Base-by-base conservation (phyloP, 1,140 invertebrate genomes). In the Elysia chlorotica region DNA sequence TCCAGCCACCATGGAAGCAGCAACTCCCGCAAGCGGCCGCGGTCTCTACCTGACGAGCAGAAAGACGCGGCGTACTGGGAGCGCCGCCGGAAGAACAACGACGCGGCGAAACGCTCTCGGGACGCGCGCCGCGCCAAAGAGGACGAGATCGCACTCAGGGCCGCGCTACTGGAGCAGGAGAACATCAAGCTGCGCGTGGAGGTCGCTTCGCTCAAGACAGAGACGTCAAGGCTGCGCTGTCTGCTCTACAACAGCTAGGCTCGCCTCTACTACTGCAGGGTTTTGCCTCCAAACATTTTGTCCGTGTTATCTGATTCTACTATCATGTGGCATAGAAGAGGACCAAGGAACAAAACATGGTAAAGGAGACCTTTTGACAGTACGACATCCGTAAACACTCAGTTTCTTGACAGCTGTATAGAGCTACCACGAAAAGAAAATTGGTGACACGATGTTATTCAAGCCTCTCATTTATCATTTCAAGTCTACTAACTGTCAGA, bases 91-190 rank as follows among this genome's bases (percentile, higher is more conserved):
- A 96, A 96, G 84, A 98, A 99, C 84, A 99, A 99, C 85, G 94
- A 94, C 77, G 96, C 97, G 25, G 97, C 97, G 0, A 99, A 99
- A 86, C 90, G 95, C 69, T 97, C 95, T 0, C 89, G 97, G 48
- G 96, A 99, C 80, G 92, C 94, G 0, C 89, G 97, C 68, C 90
- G 95, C 78, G 91, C 92, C 19, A 96, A 98, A 83, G 96, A 98
- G 84, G 94, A 98, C 72, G 94, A 96, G 82, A 93, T 98, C 23
- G 94, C 96, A 0, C 93, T 98, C 37, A 88, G 94, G 67, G 94
- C 94, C 0, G 92, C 93, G 0, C 96, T 92, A 75, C 88, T 98
- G 2, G 95, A 97, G 87, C 91, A 93, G 59, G 93, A 96, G 87
- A 93, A 94, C 77, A 81, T 91, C 1, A 90, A 90, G 82, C 83